These are phyloP conservation scores for Huso huso DNA, from an alignment of 2,797 vertebrate genomes.

Conservation along the genomic window DNA sequence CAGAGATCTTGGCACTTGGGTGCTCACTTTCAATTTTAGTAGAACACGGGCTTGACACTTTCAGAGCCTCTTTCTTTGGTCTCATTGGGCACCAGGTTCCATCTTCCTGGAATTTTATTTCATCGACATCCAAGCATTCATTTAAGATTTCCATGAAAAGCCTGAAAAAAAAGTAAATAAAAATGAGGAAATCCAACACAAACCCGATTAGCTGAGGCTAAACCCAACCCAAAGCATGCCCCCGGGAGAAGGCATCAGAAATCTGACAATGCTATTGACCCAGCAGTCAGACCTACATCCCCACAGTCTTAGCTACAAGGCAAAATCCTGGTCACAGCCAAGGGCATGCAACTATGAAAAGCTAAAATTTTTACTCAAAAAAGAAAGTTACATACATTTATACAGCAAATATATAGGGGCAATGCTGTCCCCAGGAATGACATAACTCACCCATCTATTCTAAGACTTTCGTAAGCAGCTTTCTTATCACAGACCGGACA, in stretches of 20 bases:
- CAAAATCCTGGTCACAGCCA: no score
- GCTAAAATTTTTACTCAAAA: no score
- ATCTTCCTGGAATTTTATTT: slow-evolving; percentile 95
- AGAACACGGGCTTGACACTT: slow-evolving; percentile 68
- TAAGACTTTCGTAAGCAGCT: slow-evolving; percentile 86
- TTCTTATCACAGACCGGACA: slow-evolving; percentile 97
- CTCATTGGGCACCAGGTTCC: slow-evolving; percentile 97
- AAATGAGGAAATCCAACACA: neutral
- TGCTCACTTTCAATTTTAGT: slow-evolving; percentile 80
- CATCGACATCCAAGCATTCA: slow-evolving; percentile 90
- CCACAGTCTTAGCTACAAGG: no score
- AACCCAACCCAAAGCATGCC: neutral
- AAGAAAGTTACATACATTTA: no score
- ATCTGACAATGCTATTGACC: no score
- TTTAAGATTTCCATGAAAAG: slow-evolving; percentile 95
- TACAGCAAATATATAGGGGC: no score
- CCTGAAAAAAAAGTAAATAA: slow-evolving; percentile 39
- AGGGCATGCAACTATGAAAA: no score
- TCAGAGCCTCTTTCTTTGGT: slow-evolving; percentile 85
- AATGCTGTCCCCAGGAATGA: no score
- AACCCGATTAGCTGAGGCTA: neutral
- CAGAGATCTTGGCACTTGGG: no score
- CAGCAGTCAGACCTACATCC: no score
- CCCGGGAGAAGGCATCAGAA: no score
- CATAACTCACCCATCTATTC: slow-evolving; percentile 79